Base-by-base conservation (phyloP, 2,113 vertebrate genomes). In the Galbula dea region DNA sequence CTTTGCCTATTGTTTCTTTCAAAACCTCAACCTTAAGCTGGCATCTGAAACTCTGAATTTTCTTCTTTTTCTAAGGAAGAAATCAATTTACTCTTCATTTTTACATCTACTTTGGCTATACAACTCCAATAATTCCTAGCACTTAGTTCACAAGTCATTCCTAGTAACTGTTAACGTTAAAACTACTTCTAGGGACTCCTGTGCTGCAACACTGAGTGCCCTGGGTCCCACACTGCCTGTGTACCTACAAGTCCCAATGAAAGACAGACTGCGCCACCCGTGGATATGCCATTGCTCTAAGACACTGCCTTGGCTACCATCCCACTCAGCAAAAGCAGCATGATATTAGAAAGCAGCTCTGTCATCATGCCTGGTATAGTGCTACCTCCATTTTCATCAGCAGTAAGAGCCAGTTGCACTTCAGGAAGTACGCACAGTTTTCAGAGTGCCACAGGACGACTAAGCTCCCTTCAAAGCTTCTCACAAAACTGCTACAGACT, bases 381-480 rank as follows among this genome's bases (percentile, higher is more conserved):
- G 58, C 73, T 76, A 81, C 80, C 39, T 71, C 62, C 76, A 88
- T 86, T 86, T 91, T 86, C 95, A 95, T 90, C 86, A 95, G 51
- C 36, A 37, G 12, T 51, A 88, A 94, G 63, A 92, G 88, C 59
- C 68, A 83, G 63, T 88, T 83, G 72, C 51, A 54, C 86, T 85
- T 93, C 49, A 86, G 80, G 68, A 89, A 69, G 76, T 6, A 30
- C 23, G 61, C 26, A 2, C 2, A 58, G 69, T 48, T 62, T 85
- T 85, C 36, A 57, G 57, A 91, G 52, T 43, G 46, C 48, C 76
- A 51, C 39, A 22, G 36, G 91, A 86, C 36, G n/a, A 71, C 68
- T 34, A 88, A 83, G 62, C 90, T 88, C 55, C 65, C 79, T 69
- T 77, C 52, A 88, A 39, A 88, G 48, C 39, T 59, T 67, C 66